Conservation (phyloP, 2,888 invertebrate species). For the Cryptosula pallasiana region DNA sequence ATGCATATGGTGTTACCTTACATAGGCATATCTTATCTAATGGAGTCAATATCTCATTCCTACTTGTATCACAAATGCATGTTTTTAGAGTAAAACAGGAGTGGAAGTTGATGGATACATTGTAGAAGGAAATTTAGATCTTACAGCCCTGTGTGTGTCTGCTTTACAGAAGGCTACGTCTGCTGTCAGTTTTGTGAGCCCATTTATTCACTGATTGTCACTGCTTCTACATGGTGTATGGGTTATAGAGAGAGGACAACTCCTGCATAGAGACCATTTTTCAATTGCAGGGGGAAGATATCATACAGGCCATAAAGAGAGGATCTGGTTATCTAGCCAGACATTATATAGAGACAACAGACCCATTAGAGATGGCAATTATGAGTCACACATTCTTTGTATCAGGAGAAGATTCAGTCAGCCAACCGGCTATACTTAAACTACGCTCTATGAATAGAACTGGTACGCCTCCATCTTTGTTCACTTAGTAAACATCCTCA, state of each 20-base stretch:
- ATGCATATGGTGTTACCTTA: too few relatives aligned
- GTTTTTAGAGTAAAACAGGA: not conserved
- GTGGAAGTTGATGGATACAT: not conserved
- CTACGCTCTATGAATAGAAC: conserved; percentile 12
- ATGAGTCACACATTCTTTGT: conserved; percentile 74
- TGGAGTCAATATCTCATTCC: too few relatives aligned
- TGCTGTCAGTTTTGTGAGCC: not conserved
- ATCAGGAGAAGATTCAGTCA: not conserved
- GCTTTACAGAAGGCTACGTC: not conserved
- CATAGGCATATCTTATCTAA: too few relatives aligned
- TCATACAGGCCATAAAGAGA: not conserved
- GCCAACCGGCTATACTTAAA: not conserved
- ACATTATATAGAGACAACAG: conserved; percentile 52
- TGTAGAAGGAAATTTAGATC: not conserved
- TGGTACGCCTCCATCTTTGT: too few relatives aligned
- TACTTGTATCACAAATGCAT: too few relatives aligned
- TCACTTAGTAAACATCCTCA: too few relatives aligned
- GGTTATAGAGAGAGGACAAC: too few relatives aligned
- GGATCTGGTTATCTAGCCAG: not conserved
- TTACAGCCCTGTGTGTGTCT: not conserved
- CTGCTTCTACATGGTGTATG: too few relatives aligned
- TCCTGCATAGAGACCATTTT: not conserved
- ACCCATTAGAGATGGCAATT: conserved; percentile 79
- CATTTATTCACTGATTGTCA: too few relatives aligned
- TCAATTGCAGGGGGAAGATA: not conserved